Base-by-base conservation (phyloP, 2,113 vertebrate species). In the Xenopus borealis region DNA sequence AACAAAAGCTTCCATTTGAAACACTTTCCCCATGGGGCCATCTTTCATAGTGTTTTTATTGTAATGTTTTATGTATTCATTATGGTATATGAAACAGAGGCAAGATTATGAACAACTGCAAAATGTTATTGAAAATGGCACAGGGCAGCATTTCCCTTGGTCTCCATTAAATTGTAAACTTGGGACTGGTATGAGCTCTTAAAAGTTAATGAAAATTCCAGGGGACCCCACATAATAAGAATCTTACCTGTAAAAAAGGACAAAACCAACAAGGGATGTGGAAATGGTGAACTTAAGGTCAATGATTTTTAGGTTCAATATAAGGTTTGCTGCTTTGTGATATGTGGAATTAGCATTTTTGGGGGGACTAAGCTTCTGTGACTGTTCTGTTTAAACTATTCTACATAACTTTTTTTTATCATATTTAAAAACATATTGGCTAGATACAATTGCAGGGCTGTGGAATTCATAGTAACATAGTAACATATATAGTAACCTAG, bases 161-260 rank as follows among this genome's bases (percentile, higher is more conserved):
- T 65, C 71, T 64, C 62, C 47, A 64, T 64, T 72, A 72, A 72
- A 50, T 40, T 50, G 55, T 72, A 72, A 65, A 72, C 27, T 30
- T 19, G 61, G 62, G 62, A 65, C 61, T 65, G 47, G 50, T 52
- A 72, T 40, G 45, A 72, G 17, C 27, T 33, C 53, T 53, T 72
- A 27, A 55, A 64, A 72, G 53, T 72, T 13, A 64, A 27, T 27
- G 23, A 3, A 72, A 65, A 65, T 65, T 61, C 46, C 18, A 50
- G 33, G 33, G 47, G 53, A 62, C 27, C 53, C 8, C 16, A 10
- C 5, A 55, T 55, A 50, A 55, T 55, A 50, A 50, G 12, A 12
- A 50, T 10, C 3, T 9, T 11, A 72, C 47, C 59, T 72, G 62
- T 44, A 72, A 63, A 40, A 50, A 63, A 16, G 62, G 70, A 12